Conservation (phyloP, 2,888 invertebrate species). For the Eupithecia centaureata region DNA sequence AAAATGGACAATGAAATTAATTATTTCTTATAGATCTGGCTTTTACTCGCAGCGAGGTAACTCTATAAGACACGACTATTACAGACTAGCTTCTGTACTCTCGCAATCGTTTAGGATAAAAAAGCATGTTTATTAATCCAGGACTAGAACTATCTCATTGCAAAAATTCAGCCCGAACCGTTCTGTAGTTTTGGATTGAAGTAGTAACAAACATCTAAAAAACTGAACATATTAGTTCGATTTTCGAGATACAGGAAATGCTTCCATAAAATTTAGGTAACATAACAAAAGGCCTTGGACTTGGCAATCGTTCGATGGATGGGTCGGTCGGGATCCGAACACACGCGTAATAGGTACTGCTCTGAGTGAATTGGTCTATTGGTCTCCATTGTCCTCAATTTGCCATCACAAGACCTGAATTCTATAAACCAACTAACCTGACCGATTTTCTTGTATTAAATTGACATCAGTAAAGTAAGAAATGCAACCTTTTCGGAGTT, state of each 20-base stretch:
- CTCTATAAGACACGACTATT: no score
- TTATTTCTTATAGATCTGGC: conserved; percentile 15
- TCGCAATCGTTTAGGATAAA: no score
- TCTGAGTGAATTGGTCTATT: not conserved
- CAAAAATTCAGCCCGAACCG: no score
- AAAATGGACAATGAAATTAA: conserved; percentile 13
- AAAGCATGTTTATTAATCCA: no score
- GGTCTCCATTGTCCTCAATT: conserved; percentile 4
- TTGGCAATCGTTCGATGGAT: not conserved
- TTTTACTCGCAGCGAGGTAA: no score
- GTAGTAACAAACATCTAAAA: no score
- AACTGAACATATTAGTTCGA: no score
- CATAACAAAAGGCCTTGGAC: not conserved
- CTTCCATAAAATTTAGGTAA: not conserved
- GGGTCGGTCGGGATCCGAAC: not conserved
- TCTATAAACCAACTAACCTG: not conserved
- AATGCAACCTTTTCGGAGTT: conserved; percentile 3
- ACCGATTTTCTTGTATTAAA: conserved; percentile 6
- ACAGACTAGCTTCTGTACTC: no score
- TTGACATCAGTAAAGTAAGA: conserved; percentile 9
- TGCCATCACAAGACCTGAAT: conserved; percentile 9
- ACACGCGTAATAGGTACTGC: not conserved
- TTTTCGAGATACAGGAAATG: not conserved
- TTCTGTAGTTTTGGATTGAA: no score
- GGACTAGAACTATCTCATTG: no score